These are phyloP conservation scores for Cephalopachus bancanus DNA, from an alignment of 2,797 vertebrate genomes.

Conservation along the genomic window DNA sequence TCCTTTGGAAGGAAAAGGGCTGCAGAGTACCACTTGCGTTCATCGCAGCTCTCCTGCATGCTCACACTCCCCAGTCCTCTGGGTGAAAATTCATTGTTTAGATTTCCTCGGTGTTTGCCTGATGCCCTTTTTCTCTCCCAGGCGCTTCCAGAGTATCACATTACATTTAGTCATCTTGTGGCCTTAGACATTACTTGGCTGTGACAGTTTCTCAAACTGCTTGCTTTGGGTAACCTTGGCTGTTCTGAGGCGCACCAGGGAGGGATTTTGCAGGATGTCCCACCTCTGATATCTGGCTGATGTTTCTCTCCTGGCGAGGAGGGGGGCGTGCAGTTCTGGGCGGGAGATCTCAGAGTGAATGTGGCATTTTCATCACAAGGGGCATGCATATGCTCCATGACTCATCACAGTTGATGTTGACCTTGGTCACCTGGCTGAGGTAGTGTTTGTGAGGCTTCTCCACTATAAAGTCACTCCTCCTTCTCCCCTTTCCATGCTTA, in stretches of 20 bases:
- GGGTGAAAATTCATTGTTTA: not conserved
- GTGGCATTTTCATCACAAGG: not conserved
- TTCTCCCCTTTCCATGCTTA: not conserved
- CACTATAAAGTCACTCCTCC: not conserved
- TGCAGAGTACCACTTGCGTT: not conserved
- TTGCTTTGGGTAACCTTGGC: not conserved
- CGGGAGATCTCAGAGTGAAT: not conserved
- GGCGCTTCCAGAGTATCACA: not conserved
- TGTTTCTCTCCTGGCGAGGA: not conserved
- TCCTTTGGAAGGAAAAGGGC: not conserved
- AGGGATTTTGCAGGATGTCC: not conserved
- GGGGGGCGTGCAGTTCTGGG: not conserved
- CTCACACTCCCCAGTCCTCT: not conserved
- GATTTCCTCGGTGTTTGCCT: not conserved
- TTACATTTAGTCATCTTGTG: accelerated
- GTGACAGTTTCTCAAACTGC: not conserved
- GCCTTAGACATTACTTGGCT: not conserved
- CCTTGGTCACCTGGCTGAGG: not conserved
- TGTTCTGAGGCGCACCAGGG: not conserved
- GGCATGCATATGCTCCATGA: accelerated
- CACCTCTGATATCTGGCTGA: not conserved
- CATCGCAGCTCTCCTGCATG: no score
- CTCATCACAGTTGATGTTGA: not conserved
- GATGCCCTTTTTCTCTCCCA: not conserved
- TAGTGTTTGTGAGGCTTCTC: not conserved